A percentile compares a stretch with the other conserved stretches of the same genome.
Conservation (phyloP, 1,140 invertebrate genomes). For the Anastrepha obliqua region DNA sequence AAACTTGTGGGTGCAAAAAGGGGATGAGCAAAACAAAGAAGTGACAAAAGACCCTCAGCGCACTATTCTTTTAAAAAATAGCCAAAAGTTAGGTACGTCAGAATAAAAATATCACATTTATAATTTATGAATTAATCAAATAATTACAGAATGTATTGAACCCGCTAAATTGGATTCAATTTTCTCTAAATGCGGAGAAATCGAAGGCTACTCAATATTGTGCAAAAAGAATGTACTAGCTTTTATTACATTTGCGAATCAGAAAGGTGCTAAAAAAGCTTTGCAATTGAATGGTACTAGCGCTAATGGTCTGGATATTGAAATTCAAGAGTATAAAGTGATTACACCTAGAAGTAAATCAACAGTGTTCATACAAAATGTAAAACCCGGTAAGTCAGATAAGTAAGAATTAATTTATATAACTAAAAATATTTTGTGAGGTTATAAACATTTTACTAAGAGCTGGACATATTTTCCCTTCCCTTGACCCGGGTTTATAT, state of each 20-base stretch:
- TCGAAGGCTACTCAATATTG: conserved; percentile 59
- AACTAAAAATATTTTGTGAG: no score
- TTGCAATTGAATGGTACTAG: conserved; percentile 62
- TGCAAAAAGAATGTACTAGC: conserved; percentile 61
- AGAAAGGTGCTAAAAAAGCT: conserved; percentile 60
- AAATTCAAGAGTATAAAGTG: conserved; percentile 57
- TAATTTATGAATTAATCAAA: background rate
- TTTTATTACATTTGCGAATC: conserved; percentile 63
- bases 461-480: no score
- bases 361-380: conserved; percentile 29
- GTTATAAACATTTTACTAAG: no score
- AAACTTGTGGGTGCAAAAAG: conserved; percentile 61
- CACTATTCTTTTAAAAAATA: conserved; percentile 62
- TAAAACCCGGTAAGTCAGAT: background rate
- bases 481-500: no score
- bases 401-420: background rate
- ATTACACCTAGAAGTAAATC: conserved; percentile 1
- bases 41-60: conserved; percentile 49
- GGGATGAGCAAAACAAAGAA: background rate
- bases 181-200: conserved; percentile 64
- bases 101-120: background rate
- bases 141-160: conserved; percentile 54
- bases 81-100: conserved; percentile 42
- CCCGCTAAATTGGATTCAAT: conserved; percentile 59
- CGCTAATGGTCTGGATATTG: conserved; percentile 60